phyloP scores from a whole-genome alignment of 2,113 vertebrate genomes.

The Larimichthys crocea region DNA sequence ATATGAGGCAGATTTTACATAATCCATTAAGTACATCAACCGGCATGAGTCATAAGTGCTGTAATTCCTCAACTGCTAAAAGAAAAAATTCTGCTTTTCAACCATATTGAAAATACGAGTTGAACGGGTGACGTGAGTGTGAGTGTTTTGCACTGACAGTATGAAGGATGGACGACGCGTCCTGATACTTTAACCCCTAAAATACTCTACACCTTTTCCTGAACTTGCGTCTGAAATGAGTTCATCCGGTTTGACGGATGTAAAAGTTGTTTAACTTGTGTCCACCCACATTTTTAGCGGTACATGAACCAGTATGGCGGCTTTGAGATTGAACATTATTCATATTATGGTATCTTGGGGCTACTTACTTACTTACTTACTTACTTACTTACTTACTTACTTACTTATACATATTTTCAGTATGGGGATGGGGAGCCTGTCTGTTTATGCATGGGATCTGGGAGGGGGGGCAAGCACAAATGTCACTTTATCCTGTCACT shows the following conservation, averaged over 20 bases:
- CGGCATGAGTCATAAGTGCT: conserved; percentile 31
- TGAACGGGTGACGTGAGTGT: too few species aligned
- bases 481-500: too few species aligned
- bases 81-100: background rate
- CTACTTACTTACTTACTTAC: too few species aligned
- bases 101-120: too few species aligned
- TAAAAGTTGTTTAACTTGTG: background rate
- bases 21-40: conserved; percentile 66
- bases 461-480: too few species aligned
- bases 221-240: background rate
- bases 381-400: too few species aligned
- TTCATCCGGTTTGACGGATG: background rate
- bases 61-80: conserved; percentile 31
- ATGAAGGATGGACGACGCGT: too few species aligned
- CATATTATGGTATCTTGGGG: too few species aligned
- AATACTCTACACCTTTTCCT: background rate
- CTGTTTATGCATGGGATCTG: too few species aligned
- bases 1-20: conserved; percentile 58
- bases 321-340: background rate
- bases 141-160: background rate
- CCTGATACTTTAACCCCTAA: background rate
- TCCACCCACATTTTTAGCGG: background rate
- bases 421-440: too few species aligned
- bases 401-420: too few species aligned
- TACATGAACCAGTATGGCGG: background rate